Base-by-base conservation (phyloP, 2,888 invertebrate genomes). In the Lordiphosa fenestrarum region DNA sequence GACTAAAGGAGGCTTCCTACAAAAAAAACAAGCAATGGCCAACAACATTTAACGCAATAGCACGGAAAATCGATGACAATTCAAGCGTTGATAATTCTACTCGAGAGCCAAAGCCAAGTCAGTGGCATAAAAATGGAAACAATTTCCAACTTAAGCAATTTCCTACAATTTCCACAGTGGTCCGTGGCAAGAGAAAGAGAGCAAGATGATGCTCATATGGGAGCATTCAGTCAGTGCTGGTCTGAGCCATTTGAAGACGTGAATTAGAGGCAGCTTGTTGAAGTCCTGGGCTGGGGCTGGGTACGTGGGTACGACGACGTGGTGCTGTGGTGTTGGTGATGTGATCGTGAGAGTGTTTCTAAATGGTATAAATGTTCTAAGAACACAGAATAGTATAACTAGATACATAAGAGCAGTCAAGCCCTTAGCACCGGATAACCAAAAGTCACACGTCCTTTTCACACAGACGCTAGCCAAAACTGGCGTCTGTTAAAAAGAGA, bases 11-110 rank as follows among this genome's bases (percentile, higher is more conserved):
- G 39, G 44, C 15, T 15, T 15, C 53, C 6, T 30, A 30, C 35
- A 33, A 23, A 12, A 55, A n/a, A 59, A 41, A 40, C 15, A 15
- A 48, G 56, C 68, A 75, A 69, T 66, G 76, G 74, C 51, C 77
- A 75, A 59, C 69, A 75, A 71, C 76, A 81, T 81, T 81, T 74
- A 81, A 82, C 74, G 76, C 82, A 81, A 81, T 60, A 81, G 82
- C 74, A 80, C 76, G 80, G 82, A 83, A 83, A 80, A 82, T 84
- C 81, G 81, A 82, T 83, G 82, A 78, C 78, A 83, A 83, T 81
- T 72, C 78, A 78, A 78, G 82, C 78, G 78, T 76, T 76, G 81
- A 83, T 83, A 81, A 80, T 80, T 80, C 82, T 71, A 49, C 72
- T 62, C 71, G 47, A 71, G 70, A 58, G 56, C 65, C 46, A 23